A percentile compares a stretch with the other conserved stretches of the same genome.
Conservation (phyloP, 2,113 vertebrate genomes). For the Nerophis lumbriciformis region DNA sequence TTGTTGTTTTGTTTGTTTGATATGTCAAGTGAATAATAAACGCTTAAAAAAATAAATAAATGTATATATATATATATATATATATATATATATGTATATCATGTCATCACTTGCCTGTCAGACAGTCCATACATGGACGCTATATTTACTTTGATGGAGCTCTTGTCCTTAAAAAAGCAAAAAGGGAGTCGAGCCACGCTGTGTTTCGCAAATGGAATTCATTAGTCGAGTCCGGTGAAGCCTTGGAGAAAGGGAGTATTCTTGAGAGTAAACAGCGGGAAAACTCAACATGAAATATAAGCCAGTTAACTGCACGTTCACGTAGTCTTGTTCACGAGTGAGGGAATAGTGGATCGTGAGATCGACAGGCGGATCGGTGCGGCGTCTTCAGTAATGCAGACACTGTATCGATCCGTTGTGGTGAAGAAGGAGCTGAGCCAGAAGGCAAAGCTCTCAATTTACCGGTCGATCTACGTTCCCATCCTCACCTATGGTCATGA, state of each 20-base stretch:
- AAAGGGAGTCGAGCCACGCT: conserved; percentile 23
- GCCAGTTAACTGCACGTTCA: conserved; percentile 30
- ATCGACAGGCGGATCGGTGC: no score
- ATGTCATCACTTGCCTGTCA: neutral
- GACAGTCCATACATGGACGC: neutral
- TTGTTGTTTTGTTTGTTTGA: conserved; percentile 54
- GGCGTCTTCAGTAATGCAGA: no score
- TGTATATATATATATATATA: no score
- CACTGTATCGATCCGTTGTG: no score
- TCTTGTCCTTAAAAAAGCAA: conserved; percentile 27
- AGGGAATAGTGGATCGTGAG: no score
- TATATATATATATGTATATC: neutral
- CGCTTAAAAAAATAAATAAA: conserved; percentile 20
- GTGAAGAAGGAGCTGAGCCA: no score
- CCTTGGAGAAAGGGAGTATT: conserved; percentile 46
- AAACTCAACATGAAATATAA: conserved; percentile 48
- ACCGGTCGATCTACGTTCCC: no score
- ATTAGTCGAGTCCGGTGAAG: conserved; percentile 42
- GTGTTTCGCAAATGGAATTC: conserved; percentile 51
- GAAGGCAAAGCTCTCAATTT: no score
- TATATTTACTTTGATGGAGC: conserved; percentile 23
- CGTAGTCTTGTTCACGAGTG: no score
- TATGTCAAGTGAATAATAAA: conserved; percentile 75
- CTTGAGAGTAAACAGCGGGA: conserved; percentile 36
- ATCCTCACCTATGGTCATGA: no score